Evolutionary conservation across 2,797 vertebrate species (phyloP).

Genomic region (Aselliscus stoliczkanus): DNA sequence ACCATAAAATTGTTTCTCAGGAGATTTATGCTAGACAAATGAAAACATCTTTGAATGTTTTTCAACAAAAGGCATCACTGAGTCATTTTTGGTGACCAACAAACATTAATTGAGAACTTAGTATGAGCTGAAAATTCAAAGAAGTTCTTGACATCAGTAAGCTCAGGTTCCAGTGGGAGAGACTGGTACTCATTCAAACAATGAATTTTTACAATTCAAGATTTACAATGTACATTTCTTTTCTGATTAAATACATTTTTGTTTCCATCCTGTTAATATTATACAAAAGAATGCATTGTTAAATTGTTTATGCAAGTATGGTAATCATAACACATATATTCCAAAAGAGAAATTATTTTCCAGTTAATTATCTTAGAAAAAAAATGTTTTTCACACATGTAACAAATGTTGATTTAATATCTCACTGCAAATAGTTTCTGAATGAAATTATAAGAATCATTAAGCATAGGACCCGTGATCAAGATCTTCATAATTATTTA

Average conservation of each 20-base stretch:
- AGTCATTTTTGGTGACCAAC: background rate
- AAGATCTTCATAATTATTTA: slow-evolving; percentile 41
- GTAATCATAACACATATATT: slow-evolving; percentile 49
- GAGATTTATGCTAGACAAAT: background rate
- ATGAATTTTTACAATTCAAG: slow-evolving; percentile 56
- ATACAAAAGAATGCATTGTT: slow-evolving; percentile 68
- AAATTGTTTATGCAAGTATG: slow-evolving; percentile 66
- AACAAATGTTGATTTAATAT: slow-evolving; percentile 55
- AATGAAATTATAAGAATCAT: slow-evolving; percentile 65
- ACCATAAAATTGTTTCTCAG: slow-evolving; percentile 20
- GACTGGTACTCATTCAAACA: background rate
- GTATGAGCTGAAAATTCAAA: slow-evolving; percentile 8
- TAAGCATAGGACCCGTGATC: slow-evolving; percentile 23
- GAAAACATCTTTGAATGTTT: slow-evolving; percentile 22
- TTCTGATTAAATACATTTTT: slow-evolving; percentile 71
- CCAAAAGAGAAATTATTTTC: slow-evolving; percentile 34
- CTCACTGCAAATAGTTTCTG: slow-evolving; percentile 47
- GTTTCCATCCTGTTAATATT: slow-evolving; percentile 65
- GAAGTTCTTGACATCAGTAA: background rate
- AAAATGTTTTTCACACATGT: background rate
- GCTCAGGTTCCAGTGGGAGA: background rate
- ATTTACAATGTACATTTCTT: slow-evolving; percentile 65
- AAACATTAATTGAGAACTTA: background rate
- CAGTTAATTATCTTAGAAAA: slow-evolving; percentile 35
- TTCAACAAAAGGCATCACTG: slow-evolving; percentile 54